phyloP scores from a whole-genome alignment of 2,888 invertebrate species.

The Thelaira solivaga region DNA sequence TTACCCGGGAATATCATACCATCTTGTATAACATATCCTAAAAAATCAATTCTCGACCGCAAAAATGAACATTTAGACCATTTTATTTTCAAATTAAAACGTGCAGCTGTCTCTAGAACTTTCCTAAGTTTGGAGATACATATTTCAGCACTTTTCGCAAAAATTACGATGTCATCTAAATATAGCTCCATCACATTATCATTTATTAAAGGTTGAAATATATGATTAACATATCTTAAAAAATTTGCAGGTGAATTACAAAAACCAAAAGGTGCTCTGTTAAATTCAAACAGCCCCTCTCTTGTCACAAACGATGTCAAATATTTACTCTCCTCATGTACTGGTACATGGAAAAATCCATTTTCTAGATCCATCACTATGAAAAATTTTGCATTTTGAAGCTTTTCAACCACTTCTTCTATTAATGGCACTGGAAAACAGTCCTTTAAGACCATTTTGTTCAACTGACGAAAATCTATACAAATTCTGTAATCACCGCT shows the following conservation, averaged over 20 bases:
- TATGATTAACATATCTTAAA: too few relatives aligned
- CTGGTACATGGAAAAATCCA: too few relatives aligned
- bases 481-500: slow-evolving; percentile 63
- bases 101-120: slow-evolving; percentile 30
- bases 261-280: slow-evolving; percentile 47
- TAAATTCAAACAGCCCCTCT: too few relatives aligned
- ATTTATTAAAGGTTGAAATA: slow-evolving; percentile 51
- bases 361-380: too few relatives aligned
- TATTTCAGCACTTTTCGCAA: slow-evolving; percentile 44
- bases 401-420: slow-evolving; percentile 43
- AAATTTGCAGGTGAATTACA: slow-evolving; percentile 50
- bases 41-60: slow-evolving; percentile 39
- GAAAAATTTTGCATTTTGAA: slow-evolving; percentile 30
- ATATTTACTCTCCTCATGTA: too few relatives aligned
- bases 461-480: slow-evolving; percentile 63
- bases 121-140: slow-evolving; percentile 31
- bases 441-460: slow-evolving; percentile 50
- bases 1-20: slow-evolving; percentile 21
- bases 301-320: too few relatives aligned
- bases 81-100: slow-evolving; percentile 56
- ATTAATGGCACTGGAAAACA: slow-evolving; percentile 53
- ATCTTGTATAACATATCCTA: slow-evolving; percentile 41
- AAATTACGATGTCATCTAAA: slow-evolving; percentile 50
- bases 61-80: slow-evolving; percentile 60
- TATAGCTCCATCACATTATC: slow-evolving; percentile 28